Evolutionary conservation across 2,888 invertebrate species (phyloP), one percentile per base, ranked within the genome.

Genomic region (Anodontia alba): DNA sequence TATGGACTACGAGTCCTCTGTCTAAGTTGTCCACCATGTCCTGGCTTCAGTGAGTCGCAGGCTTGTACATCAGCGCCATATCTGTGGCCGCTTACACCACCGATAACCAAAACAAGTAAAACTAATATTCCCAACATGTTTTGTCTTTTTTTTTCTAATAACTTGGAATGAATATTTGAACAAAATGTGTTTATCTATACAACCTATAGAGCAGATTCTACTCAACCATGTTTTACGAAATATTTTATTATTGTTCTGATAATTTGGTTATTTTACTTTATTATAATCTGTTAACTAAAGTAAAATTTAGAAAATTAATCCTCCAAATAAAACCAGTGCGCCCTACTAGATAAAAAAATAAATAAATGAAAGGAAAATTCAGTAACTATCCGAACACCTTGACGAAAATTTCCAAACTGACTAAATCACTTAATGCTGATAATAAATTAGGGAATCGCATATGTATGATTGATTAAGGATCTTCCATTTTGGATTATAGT

Each of bases 1-100:
- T 73, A 86, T 1, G 86, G 86, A 23, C 78, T 86, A 0, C 77
- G 73, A 17, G 76, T 46, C 17, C 81, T 81, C 73, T 76, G 76
- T 26, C 83, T 46, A 46, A 71, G 43, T 29, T 71, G 80, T 38
- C 78, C 70, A 10, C 76, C 81, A 68, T 86, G 86, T 7, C 83
- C 83, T 12, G 86, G 86, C 49, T 83, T 86, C 81, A 86, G 77
- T 0, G 81, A 80, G 51, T 83, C 83, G 57, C 86, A 86, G 0
- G 86, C 79, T 62, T 75, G 80, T 38, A 73, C 67, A 36, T 86
- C 81, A 26, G 86, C 86, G 8, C 86, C 86, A 57, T 79, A 81
- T 26, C 86, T 79, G 51, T 86, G 86, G 7, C 78, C 79, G 17
- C 31, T 66, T 12, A 66, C 67, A 42, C 54, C 54, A 23, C 31